These are phyloP conservation scores for Scytalopus superciliaris DNA, from an alignment of 2,113 vertebrate species.

Conservation along the genomic window DNA sequence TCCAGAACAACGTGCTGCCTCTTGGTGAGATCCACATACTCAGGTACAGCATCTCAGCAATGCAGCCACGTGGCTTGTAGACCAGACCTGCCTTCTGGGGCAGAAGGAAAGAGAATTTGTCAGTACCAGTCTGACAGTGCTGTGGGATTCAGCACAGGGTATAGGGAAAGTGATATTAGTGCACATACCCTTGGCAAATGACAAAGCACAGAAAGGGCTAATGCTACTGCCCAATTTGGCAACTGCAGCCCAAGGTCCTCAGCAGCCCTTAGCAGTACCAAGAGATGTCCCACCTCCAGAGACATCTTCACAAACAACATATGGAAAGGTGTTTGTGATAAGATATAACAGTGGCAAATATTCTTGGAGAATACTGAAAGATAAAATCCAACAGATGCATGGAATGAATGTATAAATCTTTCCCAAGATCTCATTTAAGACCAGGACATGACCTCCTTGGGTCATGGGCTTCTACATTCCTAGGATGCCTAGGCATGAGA, in stretches of 20 bases:
- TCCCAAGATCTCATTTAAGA: slow-evolving; percentile 13
- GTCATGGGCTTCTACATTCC: slow-evolving; percentile 33
- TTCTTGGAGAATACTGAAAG: background rate
- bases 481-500: slow-evolving; percentile 21
- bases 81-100: background rate
- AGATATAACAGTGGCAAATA: background rate
- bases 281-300: background rate
- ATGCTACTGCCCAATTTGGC: background rate
- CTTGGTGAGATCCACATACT: background rate
- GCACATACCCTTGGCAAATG: background rate
- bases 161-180: background rate
- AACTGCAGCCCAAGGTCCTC: background rate
- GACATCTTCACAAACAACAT: background rate
- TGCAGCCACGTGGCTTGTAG: rapidly evolving
- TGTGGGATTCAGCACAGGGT: background rate
- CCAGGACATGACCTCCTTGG: background rate
- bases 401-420: slow-evolving; percentile 1
- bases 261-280: background rate
- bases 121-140: background rate
- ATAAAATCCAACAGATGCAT: background rate
- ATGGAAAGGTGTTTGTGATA: background rate
- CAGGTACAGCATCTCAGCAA: background rate
- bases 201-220: background rate
- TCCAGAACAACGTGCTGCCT: background rate
- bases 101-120: background rate